Evolutionary conservation across 2,888 invertebrate species (phyloP), one percentile per base, ranked within the genome.

Genomic region (Leistus spinibarbis): DNA sequence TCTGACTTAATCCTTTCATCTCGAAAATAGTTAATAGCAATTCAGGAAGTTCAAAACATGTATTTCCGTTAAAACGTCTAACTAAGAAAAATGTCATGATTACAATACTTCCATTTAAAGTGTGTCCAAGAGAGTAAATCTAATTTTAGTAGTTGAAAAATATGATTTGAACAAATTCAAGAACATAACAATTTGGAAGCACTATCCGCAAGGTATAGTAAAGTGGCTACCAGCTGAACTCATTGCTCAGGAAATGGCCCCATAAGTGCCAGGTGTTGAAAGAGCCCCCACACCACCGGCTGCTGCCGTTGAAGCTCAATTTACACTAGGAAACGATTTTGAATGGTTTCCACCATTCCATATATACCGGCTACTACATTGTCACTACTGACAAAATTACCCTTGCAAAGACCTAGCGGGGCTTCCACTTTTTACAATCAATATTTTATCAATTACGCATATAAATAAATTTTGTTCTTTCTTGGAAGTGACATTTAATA

Each of bases 291-390:
- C 40, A 40, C 13, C 40, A 5, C 3, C 13, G 40, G 40, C 40
- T 40, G 13, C 40, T 40, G 10, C 5, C 5, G n/a, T n/a, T n/a
- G n/a, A 40, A 40, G 40, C 5, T 40, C 40, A 40, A 40, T 40
- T 40, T 40, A 40, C 40, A 40, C 40, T 54, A 63, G 70, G 70
- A 70, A 70, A 70, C 62, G 22, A 70, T 54, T 53, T 63, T 70
- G 60, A 70, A 70, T 63, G 70, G 70, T 70, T 70, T 70, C 70
- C 63, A 70, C 19, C 63, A 70, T 69, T 70, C 62, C 54, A n/a
- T n/a, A n/a, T n/a, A n/a, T n/a, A n/a, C n/a, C n/a, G n/a, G 70
- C 53, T 40, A n/a, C 40, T 40, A 40, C 1, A 70, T 13, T 60
- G 62, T 57, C 20, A 54, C 54, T 40, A 10, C 53, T 53, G 66